Percentiles rank a stretch among this genome's conserved stretches.
phyloP scores from a whole-genome alignment of 2,113 vertebrate genomes.

The Odobenus rosmarus region DNA sequence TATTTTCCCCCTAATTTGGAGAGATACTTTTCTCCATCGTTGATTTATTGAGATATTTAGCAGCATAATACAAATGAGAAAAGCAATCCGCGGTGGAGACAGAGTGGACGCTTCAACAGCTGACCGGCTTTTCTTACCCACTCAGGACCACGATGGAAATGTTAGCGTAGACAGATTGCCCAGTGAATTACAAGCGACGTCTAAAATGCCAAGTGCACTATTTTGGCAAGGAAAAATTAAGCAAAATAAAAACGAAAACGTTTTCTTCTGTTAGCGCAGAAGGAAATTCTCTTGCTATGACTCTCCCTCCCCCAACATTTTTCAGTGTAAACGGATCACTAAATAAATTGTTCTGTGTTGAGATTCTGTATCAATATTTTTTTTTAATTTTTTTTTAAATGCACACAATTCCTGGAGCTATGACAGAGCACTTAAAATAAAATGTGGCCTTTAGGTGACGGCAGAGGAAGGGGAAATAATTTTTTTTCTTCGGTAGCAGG shows the following conservation, averaged over 20 bases:
- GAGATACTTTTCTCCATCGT: constrained; percentile 46
- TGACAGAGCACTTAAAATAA: constrained; percentile 78
- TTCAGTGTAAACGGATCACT: constrained; percentile 77
- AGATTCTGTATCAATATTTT: constrained; percentile 84
- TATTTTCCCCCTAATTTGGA: constrained; percentile 31
- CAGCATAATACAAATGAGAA: neutral
- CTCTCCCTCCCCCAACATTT: constrained; percentile 59
- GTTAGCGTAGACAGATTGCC: neutral
- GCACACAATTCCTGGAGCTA: constrained; percentile 80
- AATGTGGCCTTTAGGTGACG: constrained; percentile 73
- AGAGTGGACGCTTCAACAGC: neutral
- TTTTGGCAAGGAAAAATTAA: constrained; percentile 57
- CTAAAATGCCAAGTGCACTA: neutral
- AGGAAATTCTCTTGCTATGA: constrained; percentile 66
- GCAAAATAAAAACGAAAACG: constrained; percentile 62
- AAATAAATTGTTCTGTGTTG: constrained; percentile 76
- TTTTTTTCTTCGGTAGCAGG: neutral
- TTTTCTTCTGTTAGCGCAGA: constrained; percentile 70
- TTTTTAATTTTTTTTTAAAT: constrained; percentile 80
- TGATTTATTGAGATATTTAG: constrained; percentile 63
- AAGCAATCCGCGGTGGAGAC: neutral
- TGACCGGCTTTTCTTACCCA: neutral
- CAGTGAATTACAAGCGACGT: neutral
- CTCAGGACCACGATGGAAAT: neutral
- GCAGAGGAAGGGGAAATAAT: neutral